A percentile compares a stretch with the other conserved stretches of the same genome.
These are phyloP conservation scores for Naja naja DNA, from an alignment of 2,113 vertebrate species.

Conservation along the genomic window DNA sequence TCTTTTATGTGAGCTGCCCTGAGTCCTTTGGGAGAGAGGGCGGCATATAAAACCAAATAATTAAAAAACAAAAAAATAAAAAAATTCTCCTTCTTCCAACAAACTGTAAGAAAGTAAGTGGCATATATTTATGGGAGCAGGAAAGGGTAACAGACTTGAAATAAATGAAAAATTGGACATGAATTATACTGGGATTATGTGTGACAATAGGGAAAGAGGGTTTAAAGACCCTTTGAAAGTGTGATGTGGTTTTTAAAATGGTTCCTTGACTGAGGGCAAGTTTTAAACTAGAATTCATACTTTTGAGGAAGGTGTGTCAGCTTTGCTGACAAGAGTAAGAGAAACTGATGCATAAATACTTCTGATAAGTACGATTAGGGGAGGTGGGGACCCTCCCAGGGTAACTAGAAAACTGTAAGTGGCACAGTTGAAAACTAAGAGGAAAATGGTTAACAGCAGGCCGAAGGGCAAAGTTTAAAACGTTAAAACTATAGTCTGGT, in stretches of 20 bases:
- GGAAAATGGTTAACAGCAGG: conserved; percentile 66
- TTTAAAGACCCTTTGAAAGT: not conserved
- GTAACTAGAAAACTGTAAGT: conserved; percentile 55
- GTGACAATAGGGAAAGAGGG: not conserved
- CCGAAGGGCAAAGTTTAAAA: conserved; percentile 69
- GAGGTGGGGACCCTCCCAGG: conserved; percentile 11
- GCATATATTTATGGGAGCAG: not conserved
- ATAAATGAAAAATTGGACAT: not conserved
- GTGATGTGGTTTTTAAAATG: not conserved
- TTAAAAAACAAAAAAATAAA: too few relatives aligned
- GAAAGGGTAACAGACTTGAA: not conserved
- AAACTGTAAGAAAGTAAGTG: not conserved
- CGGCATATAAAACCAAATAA: too few relatives aligned
- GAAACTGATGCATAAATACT: conserved; percentile 3
- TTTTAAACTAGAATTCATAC: not conserved
- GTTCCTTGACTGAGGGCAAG: not conserved
- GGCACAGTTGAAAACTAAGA: conserved; percentile 63
- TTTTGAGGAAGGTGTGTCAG: conserved; percentile 20
- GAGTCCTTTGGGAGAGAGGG: too few relatives aligned
- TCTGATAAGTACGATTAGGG: conserved; percentile 12
- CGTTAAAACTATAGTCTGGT: conserved; percentile 67
- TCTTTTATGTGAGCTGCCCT: too few relatives aligned
- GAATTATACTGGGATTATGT: not conserved
- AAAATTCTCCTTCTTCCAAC: not conserved
- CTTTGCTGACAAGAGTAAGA: conserved; percentile 9